Evolutionary conservation across 2,888 invertebrate species (phyloP).

Genomic region (Saturnia pavonia): DNA sequence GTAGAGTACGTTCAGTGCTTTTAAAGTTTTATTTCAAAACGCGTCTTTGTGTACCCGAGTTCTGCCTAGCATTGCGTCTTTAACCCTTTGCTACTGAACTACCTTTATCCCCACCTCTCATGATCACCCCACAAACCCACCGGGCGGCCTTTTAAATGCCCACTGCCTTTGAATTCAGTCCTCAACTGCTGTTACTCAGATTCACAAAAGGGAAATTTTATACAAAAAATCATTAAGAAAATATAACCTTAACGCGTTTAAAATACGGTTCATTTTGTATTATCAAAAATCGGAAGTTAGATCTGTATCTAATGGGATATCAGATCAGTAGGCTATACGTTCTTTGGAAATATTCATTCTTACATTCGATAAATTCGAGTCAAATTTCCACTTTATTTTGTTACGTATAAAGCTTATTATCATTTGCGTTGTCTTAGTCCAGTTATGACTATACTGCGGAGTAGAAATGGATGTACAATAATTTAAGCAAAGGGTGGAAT

Average conservation of each 20-base stretch:
- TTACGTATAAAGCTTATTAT: slow-evolving; percentile 43
- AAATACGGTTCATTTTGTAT: slow-evolving; percentile 36
- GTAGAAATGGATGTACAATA: slow-evolving; percentile 72
- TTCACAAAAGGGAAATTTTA: slow-evolving; percentile 64
- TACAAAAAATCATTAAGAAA: slow-evolving; percentile 32
- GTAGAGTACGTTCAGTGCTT: not conserved
- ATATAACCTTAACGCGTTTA: slow-evolving; percentile 32
- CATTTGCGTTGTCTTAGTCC: slow-evolving; percentile 30
- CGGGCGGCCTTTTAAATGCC: slow-evolving; percentile 66
- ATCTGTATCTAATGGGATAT: slow-evolving; percentile 64
- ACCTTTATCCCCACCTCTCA: slow-evolving; percentile 47
- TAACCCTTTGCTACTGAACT: slow-evolving; percentile 45
- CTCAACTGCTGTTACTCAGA: slow-evolving; percentile 51
- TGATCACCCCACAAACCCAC: slow-evolving; percentile 38
- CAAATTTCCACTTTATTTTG: slow-evolving; percentile 36
- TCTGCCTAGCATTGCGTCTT: slow-evolving; percentile 57
- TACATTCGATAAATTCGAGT: slow-evolving; percentile 36
- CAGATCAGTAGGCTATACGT: slow-evolving; percentile 58
- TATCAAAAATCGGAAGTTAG: slow-evolving; percentile 48
- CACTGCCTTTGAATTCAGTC: slow-evolving; percentile 55
- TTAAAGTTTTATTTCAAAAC: not conserved
- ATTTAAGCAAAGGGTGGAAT: slow-evolving; percentile 81
- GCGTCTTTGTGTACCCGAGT: slow-evolving; percentile 41
- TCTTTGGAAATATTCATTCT: slow-evolving; percentile 69
- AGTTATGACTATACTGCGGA: slow-evolving; percentile 48